phyloP scores from a whole-genome alignment of 2,797 vertebrate genomes.

The Anolis apletophallus region DNA sequence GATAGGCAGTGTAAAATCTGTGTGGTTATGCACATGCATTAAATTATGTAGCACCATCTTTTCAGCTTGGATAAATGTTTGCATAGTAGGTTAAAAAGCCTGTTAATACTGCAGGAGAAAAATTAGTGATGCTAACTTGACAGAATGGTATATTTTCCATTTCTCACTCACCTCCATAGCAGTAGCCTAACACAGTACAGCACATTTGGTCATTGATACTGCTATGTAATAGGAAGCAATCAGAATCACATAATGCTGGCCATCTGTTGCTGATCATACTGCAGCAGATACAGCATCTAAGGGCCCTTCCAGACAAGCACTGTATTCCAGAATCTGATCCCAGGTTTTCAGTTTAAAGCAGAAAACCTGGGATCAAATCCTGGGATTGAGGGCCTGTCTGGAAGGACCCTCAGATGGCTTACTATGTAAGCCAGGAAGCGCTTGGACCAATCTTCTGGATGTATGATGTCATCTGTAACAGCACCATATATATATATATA shows the following conservation, averaged over 20 bases:
- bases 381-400: no score
- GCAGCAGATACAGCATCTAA: neutral
- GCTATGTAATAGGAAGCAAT: neutral
- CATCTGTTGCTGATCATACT: neutral
- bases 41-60: neutral
- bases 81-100: neutral
- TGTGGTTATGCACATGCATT: neutral
- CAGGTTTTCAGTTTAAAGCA: no score
- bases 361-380: no score
- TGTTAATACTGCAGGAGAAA: neutral
- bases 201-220: neutral
- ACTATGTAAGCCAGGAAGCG: neutral
- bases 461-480: neutral
- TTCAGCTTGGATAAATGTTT: neutral
- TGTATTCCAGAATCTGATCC: no score
- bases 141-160: neutral
- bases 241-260: neutral
- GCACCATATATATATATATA: neutral
- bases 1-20: neutral
- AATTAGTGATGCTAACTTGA: neutral
- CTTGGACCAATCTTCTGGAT: no score
- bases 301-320: no score
- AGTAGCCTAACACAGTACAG: neutral
- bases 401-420: neutral
- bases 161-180: neutral